phyloP scores from a whole-genome alignment of 1,140 invertebrate genomes.

The Polyergus mexicanus region DNA sequence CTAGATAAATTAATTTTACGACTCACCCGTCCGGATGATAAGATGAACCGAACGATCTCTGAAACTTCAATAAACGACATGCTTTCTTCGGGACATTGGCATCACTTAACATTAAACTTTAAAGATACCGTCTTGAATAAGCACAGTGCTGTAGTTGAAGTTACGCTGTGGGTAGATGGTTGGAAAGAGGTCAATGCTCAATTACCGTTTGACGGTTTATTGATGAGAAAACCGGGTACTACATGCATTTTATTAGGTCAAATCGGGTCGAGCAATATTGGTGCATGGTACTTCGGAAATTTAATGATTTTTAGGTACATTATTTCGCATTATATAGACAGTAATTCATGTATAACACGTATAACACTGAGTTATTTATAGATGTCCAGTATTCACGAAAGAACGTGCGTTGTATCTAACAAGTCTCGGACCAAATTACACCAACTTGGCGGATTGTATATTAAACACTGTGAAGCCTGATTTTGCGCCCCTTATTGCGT shows the following conservation, averaged over 20 bases:
- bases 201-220: conserved; percentile 86
- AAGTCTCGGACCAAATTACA: conserved; percentile 87
- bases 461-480: conserved; percentile 85
- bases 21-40: conserved; percentile 87
- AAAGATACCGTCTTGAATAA: conserved; percentile 87
- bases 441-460: conserved; percentile 86
- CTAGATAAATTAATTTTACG: conserved; percentile 87
- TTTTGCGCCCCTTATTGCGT: conserved; percentile 84
- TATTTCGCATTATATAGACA: neutral
- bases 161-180: conserved; percentile 87
- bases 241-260: conserved; percentile 87
- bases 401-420: conserved; percentile 85
- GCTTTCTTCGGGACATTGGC: conserved; percentile 87
- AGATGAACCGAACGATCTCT: conserved; percentile 87
- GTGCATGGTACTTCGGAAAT: conserved; percentile 87
- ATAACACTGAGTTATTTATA: conserved; percentile 51
- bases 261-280: conserved; percentile 79
- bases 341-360: conserved; percentile 11
- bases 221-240: conserved; percentile 85
- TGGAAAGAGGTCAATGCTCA: conserved; percentile 85
- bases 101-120: conserved; percentile 89
- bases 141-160: conserved; percentile 88
- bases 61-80: conserved; percentile 86
- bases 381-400: conserved; percentile 86
- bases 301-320: conserved; percentile 86